Evolutionary conservation across 2,888 invertebrate genomes (phyloP), one percentile per base, ranked within the genome.

Genomic region (Euplexia lucipara): DNA sequence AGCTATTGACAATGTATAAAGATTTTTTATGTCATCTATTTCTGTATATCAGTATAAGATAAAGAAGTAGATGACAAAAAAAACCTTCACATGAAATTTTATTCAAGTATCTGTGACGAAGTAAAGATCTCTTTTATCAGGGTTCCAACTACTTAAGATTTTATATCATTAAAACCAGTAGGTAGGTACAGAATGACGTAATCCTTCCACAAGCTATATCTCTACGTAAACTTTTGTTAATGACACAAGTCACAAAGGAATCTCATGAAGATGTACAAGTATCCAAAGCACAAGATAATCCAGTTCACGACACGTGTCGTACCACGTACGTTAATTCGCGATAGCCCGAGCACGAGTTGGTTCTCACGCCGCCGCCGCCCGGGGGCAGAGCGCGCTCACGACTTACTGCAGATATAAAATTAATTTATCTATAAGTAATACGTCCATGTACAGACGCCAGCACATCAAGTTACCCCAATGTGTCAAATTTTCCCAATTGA

Each of bases 351-450:
- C 84, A 82, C 81, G 83, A 77, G 83, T 76, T 72, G 81, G 90
- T 94, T 95, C 95, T 94, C 95, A 95, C 95, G 94, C 87, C 89
- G 90, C 84, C 83, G 83, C 85, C 88, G 94, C 95, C 95, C 93
- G 92, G 94, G 87, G 95, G 94, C 94, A 87, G 77, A 84, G 83
- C 87, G 87, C 85, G 89, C 88, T 88, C 95, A 94, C 95, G 94
- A 94, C 94, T 91, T 87, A 72, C 81, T 82, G 83, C 88, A 91
- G 90, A 94, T 94, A 94, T 91, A 90, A 92, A 93, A 95, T 95
- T 94, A 94, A 95, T 95, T 95, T 95, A 94, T 95, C 94, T 95
- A 93, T 90, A 91, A 91, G 87, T 91, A 87, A 85, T 89, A 86
- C 81, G 85, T 83, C 87, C 87, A 89, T 83, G 76, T 71, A n/a